These are phyloP conservation scores for Nomada ferruginata DNA, from an alignment of 2,888 invertebrate genomes.

Conservation along the genomic window DNA sequence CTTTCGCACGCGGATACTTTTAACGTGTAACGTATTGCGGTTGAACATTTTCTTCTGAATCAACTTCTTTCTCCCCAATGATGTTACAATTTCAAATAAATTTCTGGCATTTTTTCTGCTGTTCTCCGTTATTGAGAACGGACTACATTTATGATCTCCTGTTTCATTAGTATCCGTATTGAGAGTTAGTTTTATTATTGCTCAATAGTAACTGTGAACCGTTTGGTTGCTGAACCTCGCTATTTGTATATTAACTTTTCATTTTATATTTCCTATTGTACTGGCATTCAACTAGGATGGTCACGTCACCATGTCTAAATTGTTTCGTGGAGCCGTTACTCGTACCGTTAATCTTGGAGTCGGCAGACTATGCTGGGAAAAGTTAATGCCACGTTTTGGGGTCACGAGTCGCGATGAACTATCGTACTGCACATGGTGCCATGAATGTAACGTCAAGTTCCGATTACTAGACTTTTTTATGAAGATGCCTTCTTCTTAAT, in stretches of 20 bases:
- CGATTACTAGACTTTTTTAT: not conserved
- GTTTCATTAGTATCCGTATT: not conserved
- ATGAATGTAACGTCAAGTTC: constrained; percentile 6
- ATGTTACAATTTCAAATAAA: not conserved
- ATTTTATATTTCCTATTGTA: not conserved
- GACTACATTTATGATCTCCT: not conserved
- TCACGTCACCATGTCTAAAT: constrained; percentile 64
- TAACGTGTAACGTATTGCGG: not conserved
- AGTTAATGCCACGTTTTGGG: constrained; percentile 50
- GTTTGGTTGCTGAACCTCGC: no score
- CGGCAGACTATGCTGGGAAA: constrained; percentile 34
- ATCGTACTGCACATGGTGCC: constrained; percentile 1
- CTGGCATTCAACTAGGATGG: constrained; percentile 20
- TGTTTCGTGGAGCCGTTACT: constrained; percentile 74
- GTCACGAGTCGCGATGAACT: constrained; percentile 23
- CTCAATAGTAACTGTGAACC: constrained; percentile 19
- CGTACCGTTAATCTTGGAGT: constrained; percentile 76
- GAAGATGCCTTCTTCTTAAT: not conserved
- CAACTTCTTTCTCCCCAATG: not conserved
- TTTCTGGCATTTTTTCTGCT: no score
- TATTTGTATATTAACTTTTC: no score
- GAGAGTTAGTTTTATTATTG: constrained; percentile 18
- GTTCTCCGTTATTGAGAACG: not conserved
- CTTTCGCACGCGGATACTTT: not conserved
- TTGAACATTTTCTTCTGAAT: constrained; percentile 5